A percentile compares a stretch with the other conserved stretches of the same genome.
phyloP scores from a whole-genome alignment of 2,113 vertebrate species.

The Osmerus eperlanus region DNA sequence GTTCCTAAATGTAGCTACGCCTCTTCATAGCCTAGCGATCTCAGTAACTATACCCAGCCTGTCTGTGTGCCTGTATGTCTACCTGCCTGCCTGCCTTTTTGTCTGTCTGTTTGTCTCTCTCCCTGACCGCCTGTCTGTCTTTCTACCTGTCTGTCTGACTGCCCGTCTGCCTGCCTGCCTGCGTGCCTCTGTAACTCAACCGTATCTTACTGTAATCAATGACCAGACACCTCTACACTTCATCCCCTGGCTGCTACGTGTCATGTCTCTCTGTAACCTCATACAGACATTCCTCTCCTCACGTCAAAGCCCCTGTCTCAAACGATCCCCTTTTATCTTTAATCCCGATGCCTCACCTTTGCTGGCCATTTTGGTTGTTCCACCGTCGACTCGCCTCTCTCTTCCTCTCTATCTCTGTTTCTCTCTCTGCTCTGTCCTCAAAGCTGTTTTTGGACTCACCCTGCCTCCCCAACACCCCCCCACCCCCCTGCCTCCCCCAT shows the following conservation, averaged over 20 bases:
- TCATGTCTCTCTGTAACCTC: not conserved
- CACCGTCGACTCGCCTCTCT: constrained; percentile 36
- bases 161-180: not conserved
- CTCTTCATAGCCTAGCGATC: not conserved
- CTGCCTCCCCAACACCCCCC: constrained; percentile 64
- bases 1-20: not conserved
- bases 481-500: no score
- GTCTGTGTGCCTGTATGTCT: not conserved
- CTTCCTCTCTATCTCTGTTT: constrained; percentile 34
- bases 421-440: constrained; percentile 24
- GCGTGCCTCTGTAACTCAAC: constrained; percentile 9
- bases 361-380: constrained; percentile 63
- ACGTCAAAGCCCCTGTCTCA: not conserved
- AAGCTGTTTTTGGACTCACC: constrained; percentile 69
- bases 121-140: no score
- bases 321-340: constrained; percentile 10
- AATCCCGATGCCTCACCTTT: constrained; percentile 66
- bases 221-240: not conserved
- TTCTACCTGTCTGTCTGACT: not conserved
- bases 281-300: not conserved
- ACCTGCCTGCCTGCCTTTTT: not conserved
- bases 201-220: no score
- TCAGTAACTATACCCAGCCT: not conserved
- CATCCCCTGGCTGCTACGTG: not conserved
- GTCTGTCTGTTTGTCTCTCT: not conserved